Conservation (phyloP, 2,113 vertebrate species). For the Rynchops niger region DNA sequence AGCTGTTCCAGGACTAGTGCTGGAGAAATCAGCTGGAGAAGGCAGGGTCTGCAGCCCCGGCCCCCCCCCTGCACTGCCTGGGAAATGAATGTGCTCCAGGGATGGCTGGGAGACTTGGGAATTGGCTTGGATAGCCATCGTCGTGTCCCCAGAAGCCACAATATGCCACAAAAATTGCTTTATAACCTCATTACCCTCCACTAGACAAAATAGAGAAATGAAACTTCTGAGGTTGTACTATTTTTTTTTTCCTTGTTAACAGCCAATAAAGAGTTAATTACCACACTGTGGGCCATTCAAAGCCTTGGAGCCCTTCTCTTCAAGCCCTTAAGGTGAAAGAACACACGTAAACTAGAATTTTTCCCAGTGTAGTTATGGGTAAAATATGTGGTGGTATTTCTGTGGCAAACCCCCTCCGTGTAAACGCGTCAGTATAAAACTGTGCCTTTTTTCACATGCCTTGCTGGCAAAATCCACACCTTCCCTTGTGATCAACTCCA, state of each 20-base stretch:
- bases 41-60: accelerated
- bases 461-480: not conserved
- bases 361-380: not conserved
- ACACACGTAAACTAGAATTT: accelerated
- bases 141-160: not conserved
- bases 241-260: not conserved
- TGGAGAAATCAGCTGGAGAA: not conserved
- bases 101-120: not conserved
- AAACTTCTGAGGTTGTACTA: not conserved
- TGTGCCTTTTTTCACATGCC: accelerated
- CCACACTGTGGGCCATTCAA: accelerated
- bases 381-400: not conserved
- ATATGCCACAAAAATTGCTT: not conserved
- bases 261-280: not conserved
- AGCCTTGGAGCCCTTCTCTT: not conserved
- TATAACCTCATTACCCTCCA: not conserved
- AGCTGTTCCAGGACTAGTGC: not conserved
- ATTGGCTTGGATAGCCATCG: accelerated
- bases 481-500: not conserved
- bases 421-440: not conserved
- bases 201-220: not conserved
- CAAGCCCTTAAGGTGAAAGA: not conserved
- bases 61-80: accelerated
- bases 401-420: not conserved
- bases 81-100: not conserved